Percentiles rank a stretch among this genome's conserved stretches.
These are phyloP conservation scores for Bibio marci DNA, from an alignment of 2,888 invertebrate species.

Conservation along the genomic window DNA sequence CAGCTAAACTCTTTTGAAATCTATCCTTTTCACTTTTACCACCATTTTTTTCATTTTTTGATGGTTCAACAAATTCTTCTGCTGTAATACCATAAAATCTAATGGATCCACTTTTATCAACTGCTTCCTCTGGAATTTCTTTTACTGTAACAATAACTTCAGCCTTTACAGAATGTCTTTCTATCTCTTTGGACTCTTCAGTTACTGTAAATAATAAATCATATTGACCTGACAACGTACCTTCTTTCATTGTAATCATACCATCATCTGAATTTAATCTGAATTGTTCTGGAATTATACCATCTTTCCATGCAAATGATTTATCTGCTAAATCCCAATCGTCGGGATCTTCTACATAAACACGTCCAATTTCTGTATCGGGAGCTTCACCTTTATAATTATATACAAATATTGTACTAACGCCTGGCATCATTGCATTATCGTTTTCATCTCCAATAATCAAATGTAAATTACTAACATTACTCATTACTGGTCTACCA, in stretches of 20 bases:
- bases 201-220: constrained; percentile 55
- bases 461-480: constrained; percentile 67
- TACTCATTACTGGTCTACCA: constrained; percentile 51
- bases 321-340: constrained; percentile 96
- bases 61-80: constrained; percentile 63
- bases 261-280: constrained; percentile 58
- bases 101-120: constrained; percentile 82
- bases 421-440: constrained; percentile 73
- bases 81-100: constrained; percentile 64
- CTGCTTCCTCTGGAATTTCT: constrained; percentile 79
- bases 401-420: constrained; percentile 84
- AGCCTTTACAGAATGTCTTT: constrained; percentile 56
- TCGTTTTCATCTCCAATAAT: constrained; percentile 93
- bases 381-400: constrained; percentile 78
- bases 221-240: constrained; percentile 60
- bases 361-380: constrained; percentile 67
- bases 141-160: constrained; percentile 75
- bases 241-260: constrained; percentile 71
- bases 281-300: constrained; percentile 42
- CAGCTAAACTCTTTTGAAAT: constrained; percentile 39
- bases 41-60: constrained; percentile 15
- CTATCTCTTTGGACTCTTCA: constrained; percentile 43
- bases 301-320: constrained; percentile 50
- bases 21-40: constrained; percentile 24
- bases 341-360: constrained; percentile 82